A percentile compares a stretch with the other conserved stretches of the same genome.
phyloP scores from a whole-genome alignment of 2,888 invertebrate genomes.

The Anthrax anthrax region DNA sequence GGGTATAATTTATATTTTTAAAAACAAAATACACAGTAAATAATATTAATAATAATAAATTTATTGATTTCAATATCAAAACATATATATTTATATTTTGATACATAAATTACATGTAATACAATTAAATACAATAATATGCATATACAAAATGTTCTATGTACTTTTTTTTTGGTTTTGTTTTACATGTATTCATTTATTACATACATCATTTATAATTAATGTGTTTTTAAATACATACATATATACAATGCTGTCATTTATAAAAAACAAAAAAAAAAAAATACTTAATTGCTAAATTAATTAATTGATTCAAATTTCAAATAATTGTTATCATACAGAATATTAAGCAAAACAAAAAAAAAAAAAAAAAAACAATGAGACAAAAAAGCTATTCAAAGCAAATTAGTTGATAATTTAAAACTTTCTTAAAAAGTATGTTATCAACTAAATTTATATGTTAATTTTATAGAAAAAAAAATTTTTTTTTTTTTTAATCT shows the following conservation, averaged over 20 bases:
- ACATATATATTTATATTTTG: no score
- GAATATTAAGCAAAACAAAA: no score
- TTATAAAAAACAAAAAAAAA: no score
- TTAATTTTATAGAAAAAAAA: background rate
- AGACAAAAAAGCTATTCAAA: background rate
- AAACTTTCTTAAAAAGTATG: slow-evolving; percentile 3
- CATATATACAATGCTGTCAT: background rate
- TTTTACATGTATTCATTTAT: no score
- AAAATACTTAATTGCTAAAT: background rate
- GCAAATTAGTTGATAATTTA: slow-evolving; percentile 3
- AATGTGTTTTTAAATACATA: background rate
- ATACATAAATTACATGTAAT: no score
- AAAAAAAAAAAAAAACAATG: background rate
- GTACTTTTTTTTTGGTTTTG: no score
- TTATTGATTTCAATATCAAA: no score
- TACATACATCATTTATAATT: background rate
- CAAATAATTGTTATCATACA: no score
- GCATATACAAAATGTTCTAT: background rate
- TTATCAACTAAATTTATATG: slow-evolving; percentile 6
- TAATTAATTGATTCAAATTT: background rate
- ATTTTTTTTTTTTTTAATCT: background rate
- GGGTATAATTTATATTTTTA: no score
- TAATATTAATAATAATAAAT: no score
- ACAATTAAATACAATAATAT: background rate
- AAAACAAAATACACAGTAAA: no score